Percentiles rank a stretch among this genome's conserved stretches.
Conservation (phyloP, 2,797 vertebrate species). For the Melanotaenia trifasciata region DNA sequence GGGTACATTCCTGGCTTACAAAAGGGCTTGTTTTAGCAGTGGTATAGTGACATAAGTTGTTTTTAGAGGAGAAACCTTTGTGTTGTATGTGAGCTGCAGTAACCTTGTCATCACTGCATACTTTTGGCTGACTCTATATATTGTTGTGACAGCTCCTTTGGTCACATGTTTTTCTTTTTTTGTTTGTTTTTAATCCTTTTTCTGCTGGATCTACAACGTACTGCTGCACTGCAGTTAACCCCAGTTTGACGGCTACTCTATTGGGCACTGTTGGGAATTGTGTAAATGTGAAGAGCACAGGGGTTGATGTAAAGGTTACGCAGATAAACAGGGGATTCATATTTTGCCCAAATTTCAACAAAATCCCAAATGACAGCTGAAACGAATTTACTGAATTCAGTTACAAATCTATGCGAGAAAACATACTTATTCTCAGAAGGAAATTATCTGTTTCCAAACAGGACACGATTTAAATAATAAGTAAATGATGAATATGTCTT, state of each 20-base stretch:
- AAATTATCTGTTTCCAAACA: constrained; percentile 25
- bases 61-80: background rate
- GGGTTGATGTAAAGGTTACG: background rate
- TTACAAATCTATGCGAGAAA: constrained; percentile 11
- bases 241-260: background rate
- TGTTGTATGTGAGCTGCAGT: background rate
- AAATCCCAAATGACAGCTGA: background rate
- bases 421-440: constrained; percentile 32
- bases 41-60: background rate
- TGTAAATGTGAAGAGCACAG: background rate
- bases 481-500: constrained; percentile 31
- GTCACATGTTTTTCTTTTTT: background rate
- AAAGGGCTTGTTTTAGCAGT: background rate
- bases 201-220: background rate
- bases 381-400: background rate
- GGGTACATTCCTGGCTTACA: background rate
- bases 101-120: background rate
- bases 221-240: background rate
- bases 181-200: background rate
- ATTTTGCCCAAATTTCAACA: background rate
- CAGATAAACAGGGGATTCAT: background rate
- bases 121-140: background rate
- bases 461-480: constrained; percentile 33
- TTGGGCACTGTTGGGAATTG: background rate
- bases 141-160: background rate